Evolutionary conservation across 2,113 vertebrate genomes (phyloP), one percentile per base, ranked within the genome.

Genomic region (Plecotus auritus): DNA sequence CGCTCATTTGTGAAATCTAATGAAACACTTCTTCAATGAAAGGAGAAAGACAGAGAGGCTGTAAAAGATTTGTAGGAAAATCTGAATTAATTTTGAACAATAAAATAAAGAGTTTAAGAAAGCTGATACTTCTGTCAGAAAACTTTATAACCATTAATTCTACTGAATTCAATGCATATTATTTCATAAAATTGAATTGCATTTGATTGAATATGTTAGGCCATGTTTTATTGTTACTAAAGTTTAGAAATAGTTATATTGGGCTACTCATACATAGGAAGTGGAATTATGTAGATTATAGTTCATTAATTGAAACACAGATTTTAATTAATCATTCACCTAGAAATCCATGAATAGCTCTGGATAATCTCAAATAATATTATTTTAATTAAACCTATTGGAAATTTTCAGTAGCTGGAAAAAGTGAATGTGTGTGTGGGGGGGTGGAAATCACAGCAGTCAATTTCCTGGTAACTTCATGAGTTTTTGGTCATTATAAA

Each of bases 1-100:
- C 66, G 84, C 70, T 95, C 90, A 93, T 95, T 95, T 95, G 82
- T 92, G 80, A 93, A 95, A 96, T 86, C 67, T 97, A 95, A 96
- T 95, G 73, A 95, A 93, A 96, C 10, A 26, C 42, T 66, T 66
- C 32, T 93, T 49, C 45, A 88, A 88, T 91, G 76, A 92, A 95
- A 80, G 40, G 32, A 89, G 47, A 80, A 89, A 83, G 77, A 77
- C n/a, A 40, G 61, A 93, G 13, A 76, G 49, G 7, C 28, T 96
- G 7, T 32, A 78, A 88, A 84, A 80, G 54, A 90, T 78, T 90
- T 88, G 23, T 35, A 67, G 61, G 22, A 51, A 94, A 81, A 92
- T 84, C 3, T 69, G 56, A 96, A 95, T 90, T 96, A 86, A 93
- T 92, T 90, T 82, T 76, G 47, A 89, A 67, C 51, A 92, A 91